Evolutionary conservation across 2,888 invertebrate genomes (phyloP), one percentile per base, ranked within the genome.

Genomic region (Mimas tiliae): DNA sequence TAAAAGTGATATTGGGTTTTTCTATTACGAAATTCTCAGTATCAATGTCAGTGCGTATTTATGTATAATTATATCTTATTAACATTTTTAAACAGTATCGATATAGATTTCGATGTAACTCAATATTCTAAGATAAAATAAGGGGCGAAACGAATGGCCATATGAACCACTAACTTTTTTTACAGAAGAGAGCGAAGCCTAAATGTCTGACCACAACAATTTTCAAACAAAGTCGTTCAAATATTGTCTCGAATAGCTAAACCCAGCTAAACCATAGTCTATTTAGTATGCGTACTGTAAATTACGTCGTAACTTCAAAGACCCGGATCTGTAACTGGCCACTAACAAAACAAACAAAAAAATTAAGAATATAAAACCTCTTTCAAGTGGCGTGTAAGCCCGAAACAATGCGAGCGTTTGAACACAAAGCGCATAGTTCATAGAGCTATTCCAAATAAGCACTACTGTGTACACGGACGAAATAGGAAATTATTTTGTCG

Each of bases 391-490:
- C 58, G 19, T 19, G 38, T 58, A 42, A 16, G 58, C 3, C 51
- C 19, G 21, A 58, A 58, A 58, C 58, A 58, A 58, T 58, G 58
- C 58, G 58, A 42, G 12, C 11, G 42, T 58, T 58, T 16, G 38
- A 58, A 38, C 42, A 58, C 58, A 42, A 58, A 58, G 42, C 16
- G 14, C 34, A 19, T 58, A 42, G 42, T 38, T 38, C 33, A 58
- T 42, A 58, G 19, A 50, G 42, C 42, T 42, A 42, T 42, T 42
- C 58, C 58, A 58, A 58, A 58, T 58, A 58, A 58, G 58, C 16
- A 42, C 19, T 19, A 19, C 38, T 34, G 55, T 38, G 55, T 14
- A 58, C 42, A 58, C 52, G 33, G 33, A 52, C 27, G 16, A 48
- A 16, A 50, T 19, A 9, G 19, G 9, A 50, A 38, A 50, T 50